Percentiles rank a stretch among this genome's conserved stretches.
Conservation (phyloP, 2,113 vertebrate species). For the Gulo gulo region DNA sequence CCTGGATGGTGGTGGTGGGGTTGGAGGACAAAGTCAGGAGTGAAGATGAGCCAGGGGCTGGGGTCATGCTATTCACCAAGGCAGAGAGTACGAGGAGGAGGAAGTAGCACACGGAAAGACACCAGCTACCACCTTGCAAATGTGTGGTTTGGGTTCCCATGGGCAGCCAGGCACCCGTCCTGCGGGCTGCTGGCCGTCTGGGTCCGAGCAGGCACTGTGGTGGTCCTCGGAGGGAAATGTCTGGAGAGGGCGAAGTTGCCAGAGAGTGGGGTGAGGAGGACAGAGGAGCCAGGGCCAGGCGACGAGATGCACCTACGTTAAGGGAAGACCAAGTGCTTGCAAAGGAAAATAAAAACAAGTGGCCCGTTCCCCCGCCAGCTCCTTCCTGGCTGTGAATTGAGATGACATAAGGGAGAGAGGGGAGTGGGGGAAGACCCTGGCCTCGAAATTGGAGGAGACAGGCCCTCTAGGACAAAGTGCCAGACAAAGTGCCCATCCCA, state of each 20-base stretch:
- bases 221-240: neutral
- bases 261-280: neutral
- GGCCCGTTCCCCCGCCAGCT: slow-evolving; percentile 51
- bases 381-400: slow-evolving; percentile 64
- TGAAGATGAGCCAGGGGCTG: neutral
- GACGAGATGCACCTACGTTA: accelerated
- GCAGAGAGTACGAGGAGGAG: neutral
- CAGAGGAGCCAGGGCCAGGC: neutral
- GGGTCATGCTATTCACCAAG: neutral
- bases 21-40: neutral
- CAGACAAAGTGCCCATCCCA: slow-evolving; percentile 49
- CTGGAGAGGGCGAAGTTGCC: neutral
- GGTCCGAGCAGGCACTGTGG: neutral
- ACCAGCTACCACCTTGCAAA: neutral
- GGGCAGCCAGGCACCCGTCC: neutral
- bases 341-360: neutral
- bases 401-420: slow-evolving; percentile 51
- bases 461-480: slow-evolving; percentile 53
- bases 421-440: slow-evolving; percentile 5
- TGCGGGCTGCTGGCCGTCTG: accelerated
- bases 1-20: neutral
- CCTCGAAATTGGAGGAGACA: slow-evolving; percentile 5
- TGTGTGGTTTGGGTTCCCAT: neutral
- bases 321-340: neutral
- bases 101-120: neutral